phyloP scores from a whole-genome alignment of 2,797 vertebrate genomes.

The Neosilurus mollespiculum region DNA sequence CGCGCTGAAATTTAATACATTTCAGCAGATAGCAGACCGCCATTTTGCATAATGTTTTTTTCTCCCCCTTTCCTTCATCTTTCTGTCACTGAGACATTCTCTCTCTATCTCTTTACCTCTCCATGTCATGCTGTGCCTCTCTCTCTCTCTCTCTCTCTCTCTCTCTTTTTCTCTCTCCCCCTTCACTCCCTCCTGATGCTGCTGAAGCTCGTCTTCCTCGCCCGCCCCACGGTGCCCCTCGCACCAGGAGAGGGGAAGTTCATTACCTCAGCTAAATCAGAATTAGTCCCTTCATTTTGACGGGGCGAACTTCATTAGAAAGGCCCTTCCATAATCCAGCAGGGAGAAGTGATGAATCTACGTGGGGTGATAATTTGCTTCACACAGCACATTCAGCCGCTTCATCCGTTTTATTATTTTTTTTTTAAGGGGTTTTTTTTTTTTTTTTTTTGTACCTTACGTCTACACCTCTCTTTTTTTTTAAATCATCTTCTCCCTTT shows the following conservation, averaged over 20 bases:
- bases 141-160: slow-evolving; percentile 60
- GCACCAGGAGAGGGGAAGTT: slow-evolving; percentile 99
- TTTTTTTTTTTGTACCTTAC: slow-evolving; percentile 16
- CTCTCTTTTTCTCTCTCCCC: slow-evolving; percentile 45
- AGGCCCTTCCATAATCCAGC: slow-evolving; percentile 97
- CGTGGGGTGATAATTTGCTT: slow-evolving; percentile 93
- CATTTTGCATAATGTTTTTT: slow-evolving; percentile 94
- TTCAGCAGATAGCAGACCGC: slow-evolving; percentile 95
- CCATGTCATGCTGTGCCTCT: slow-evolving; percentile 64
- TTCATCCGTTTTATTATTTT: slow-evolving; percentile 65
- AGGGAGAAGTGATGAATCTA: slow-evolving; percentile 99
- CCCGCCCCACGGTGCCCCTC: slow-evolving; percentile 95
- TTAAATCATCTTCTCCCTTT: slow-evolving; percentile 30
- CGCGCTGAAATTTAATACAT: slow-evolving; percentile 98
- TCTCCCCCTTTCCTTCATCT: slow-evolving; percentile 14
- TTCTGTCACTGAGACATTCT: slow-evolving; percentile 49
- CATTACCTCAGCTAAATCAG: slow-evolving; percentile 99
- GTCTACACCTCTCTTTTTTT: slow-evolving; percentile 42
- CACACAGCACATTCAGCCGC: slow-evolving; percentile 92
- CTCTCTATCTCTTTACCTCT: slow-evolving; percentile 40
- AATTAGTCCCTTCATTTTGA: slow-evolving; percentile 99
- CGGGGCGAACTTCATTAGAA: slow-evolving; percentile 99
- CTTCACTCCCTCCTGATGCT: slow-evolving; percentile 61
- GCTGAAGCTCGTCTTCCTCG: slow-evolving; percentile 76
- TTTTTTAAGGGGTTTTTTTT: neutral